Evolutionary conservation across 2,888 invertebrate genomes (phyloP).

Genomic region (Apodemia hepburni): DNA sequence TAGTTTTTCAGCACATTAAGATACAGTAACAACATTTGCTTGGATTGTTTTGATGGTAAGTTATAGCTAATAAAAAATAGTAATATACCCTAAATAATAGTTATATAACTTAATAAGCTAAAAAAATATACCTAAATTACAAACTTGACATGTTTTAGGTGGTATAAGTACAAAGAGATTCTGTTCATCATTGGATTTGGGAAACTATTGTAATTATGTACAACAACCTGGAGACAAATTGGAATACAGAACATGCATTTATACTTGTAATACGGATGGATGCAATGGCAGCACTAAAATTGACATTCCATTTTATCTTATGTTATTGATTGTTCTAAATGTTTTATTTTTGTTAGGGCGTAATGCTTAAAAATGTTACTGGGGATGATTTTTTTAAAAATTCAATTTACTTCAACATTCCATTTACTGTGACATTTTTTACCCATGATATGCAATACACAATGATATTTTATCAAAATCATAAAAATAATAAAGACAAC

Average conservation of each 20-base stretch:
- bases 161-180: constrained; percentile 93
- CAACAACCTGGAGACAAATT: constrained; percentile 91
- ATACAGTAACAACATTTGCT: not conserved
- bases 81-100: not conserved
- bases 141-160: constrained; percentile 75
- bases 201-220: constrained; percentile 94
- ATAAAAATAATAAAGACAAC: no score
- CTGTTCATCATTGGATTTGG: constrained; percentile 92
- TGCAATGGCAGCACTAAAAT: constrained; percentile 84
- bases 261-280: constrained; percentile 90
- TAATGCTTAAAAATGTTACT: not conserved
- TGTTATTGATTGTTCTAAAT: constrained; percentile 24
- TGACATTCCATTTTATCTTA: constrained; percentile 40
- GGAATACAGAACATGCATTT: constrained; percentile 93
- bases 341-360: constrained; percentile 27
- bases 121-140: constrained; percentile 5
- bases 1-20: constrained; percentile 18
- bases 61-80: not conserved
- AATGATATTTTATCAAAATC: not conserved
- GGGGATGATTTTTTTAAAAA: not conserved
- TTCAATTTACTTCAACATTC: not conserved
- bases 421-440: not conserved
- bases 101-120: no score
- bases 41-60: constrained; percentile 8
- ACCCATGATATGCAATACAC: not conserved